phyloP scores from a whole-genome alignment of 2,888 invertebrate species.

The Hipparchia sbordonii region DNA sequence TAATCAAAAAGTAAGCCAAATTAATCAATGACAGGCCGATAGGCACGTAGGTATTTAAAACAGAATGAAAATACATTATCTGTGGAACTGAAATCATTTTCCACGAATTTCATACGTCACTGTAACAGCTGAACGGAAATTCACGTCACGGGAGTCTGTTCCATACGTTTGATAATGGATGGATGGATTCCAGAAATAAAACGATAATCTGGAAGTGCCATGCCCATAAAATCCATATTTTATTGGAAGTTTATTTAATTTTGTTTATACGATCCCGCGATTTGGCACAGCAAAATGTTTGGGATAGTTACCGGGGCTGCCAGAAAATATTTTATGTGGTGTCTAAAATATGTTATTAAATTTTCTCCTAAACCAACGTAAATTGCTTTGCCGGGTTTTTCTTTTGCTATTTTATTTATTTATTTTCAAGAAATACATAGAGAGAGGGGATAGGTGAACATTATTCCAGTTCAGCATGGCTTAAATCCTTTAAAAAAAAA shows the following conservation, averaged over 20 bases:
- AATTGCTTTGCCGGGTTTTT: neutral
- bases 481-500: no score
- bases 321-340: conserved; percentile 9
- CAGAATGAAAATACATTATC: neutral
- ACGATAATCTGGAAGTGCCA: conserved; percentile 4
- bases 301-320: conserved; percentile 8
- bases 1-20: no score
- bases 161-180: conserved; percentile 31
- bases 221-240: conserved; percentile 6
- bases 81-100: conserved; percentile 7
- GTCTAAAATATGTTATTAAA: conserved; percentile 18
- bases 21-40: neutral
- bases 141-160: conserved; percentile 31
- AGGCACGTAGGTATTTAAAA: neutral
- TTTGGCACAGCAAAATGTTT: conserved; percentile 18
- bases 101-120: conserved; percentile 47
- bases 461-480: no score
- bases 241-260: conserved; percentile 15
- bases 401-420: neutral
- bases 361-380: neutral
- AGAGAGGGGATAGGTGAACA: no score
- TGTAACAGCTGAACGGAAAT: conserved; percentile 53
- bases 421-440: neutral
- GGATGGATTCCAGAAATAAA: conserved; percentile 27
- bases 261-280: neutral